Base-by-base conservation (phyloP, 2,888 invertebrate species). In the Cerastoderma edule region DNA sequence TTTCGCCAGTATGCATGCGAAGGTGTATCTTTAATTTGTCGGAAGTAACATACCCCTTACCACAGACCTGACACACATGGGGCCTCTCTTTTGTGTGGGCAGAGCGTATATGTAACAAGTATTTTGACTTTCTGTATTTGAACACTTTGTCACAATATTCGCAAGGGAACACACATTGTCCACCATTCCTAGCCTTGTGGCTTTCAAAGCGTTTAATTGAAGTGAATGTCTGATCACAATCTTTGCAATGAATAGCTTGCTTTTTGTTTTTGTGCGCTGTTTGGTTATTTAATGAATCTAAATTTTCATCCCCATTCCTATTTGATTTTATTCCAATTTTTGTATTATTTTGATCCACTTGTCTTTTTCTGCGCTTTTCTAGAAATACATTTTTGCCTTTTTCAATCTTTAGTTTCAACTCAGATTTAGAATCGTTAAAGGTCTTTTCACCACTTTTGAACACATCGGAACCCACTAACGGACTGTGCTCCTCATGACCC, bases 21-120 rank as follows among this genome's bases (percentile, higher is more conserved):
- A 46, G 68, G 57, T 78, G 78, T 4, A 78, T 72, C 24, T 78
- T 78, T 13, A 78, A 48, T 60, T 78, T 78, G 33, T 78, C 74
- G 0, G 78, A 74, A 5, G 78, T 74, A 2, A 78, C 72, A 75
- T 69, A 74, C 3, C 78, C 74, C 57, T 74, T 74, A 19, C 71
- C 71, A 68, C 78, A 78, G 10, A 68, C 35, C 22, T 78, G 71
- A 69, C 78, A 78, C 2, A 66, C 63, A 50, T 72, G 75, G 0
- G 78, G 78, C 16, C 74, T 56, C 33, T 78, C 72, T 44, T 78
- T 74, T 0, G 78, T 72, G 57, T 78, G 78, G 3, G 74, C 74
- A 22, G 78, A 71, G 0, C 65, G 48, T 16, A 78, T 44, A 46
- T 78, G 78, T 28, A 72, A 33, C 6, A 74, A 32, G 44, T 72